Evolutionary conservation across 2,888 invertebrate genomes (phyloP), one percentile per base, ranked within the genome.

Genomic region (Aethes cnicana): DNA sequence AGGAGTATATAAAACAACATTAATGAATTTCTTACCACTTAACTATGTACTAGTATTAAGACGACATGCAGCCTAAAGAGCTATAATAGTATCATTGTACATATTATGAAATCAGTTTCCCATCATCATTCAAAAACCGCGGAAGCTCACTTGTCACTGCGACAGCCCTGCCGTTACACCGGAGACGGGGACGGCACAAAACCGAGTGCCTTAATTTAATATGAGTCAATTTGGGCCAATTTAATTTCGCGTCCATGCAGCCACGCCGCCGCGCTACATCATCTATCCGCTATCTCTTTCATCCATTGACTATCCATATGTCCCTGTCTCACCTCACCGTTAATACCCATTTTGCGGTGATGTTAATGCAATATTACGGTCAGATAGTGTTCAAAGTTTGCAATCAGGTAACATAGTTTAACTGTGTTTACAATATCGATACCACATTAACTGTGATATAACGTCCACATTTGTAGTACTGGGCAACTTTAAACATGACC

Each of bases 181-280:
- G 68, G 71, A 74, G 77, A 82, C 77, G 73, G 72, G 73, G 73
- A 28, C 52, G 76, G 76, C 69, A 78, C 82, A 84, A 85, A 84
- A 84, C 85, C 77, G 77, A 84, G 81, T 77, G 78, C 81, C 82
- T 78, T 86, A 81, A 87, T 85, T 84, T 82, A 81, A 86, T 86
- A 78, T 72, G 81, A 84, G 84, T 84, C 85, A 85, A 87, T 87
- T 87, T 83, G 72, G 81, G 81, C 77, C 84, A 84, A 84, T 86
- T 87, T 84, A 81, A 84, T 85, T 84, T 73, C 72, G 72, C 78
- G 79, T 69, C 74, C 81, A 77, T 84, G 76, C 83, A 77, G 74
- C 70, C 55, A 68, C 64, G 71, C 68, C 60, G 69, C 63, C 61
- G 66, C 66, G 65, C 68, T 68, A 72, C 72, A 69, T 72, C 69